These are phyloP conservation scores for Drosophila rellima DNA, from an alignment of 2,888 invertebrate genomes.

Conservation along the genomic window DNA sequence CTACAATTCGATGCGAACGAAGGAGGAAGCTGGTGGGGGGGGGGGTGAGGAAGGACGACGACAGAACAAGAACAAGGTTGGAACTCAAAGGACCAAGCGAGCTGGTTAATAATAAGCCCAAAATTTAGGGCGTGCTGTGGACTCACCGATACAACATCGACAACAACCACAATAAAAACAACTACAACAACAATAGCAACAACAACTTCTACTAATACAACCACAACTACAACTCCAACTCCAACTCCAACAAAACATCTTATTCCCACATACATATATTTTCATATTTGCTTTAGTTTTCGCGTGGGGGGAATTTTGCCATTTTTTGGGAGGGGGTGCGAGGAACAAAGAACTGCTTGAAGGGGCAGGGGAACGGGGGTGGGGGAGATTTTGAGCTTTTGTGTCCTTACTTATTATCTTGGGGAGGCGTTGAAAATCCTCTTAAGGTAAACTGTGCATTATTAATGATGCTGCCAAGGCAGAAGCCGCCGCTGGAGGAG, in stretches of 20 bases:
- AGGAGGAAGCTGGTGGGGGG: background rate
- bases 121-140: constrained; percentile 77
- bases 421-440: constrained; percentile 79
- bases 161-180: constrained; percentile 20
- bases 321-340: background rate
- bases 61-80: constrained; percentile 26
- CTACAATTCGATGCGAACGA: background rate
- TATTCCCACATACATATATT: constrained; percentile 66
- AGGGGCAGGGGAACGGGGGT: background rate
- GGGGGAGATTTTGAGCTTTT: constrained; percentile 38
- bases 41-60: background rate
- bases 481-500: background rate
- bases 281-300: constrained; percentile 48
- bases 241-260: constrained; percentile 25
- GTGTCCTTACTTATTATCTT: constrained; percentile 70
- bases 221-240: constrained; percentile 10
- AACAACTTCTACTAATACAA: background rate
- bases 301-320: constrained; percentile 16
- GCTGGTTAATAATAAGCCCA: constrained; percentile 81
- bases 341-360: constrained; percentile 11
- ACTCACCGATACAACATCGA: constrained; percentile 51
- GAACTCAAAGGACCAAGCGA: constrained; percentile 54
- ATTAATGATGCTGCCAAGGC: constrained; percentile 58
- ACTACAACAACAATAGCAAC: constrained; percentile 4
- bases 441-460: constrained; percentile 80